Base-by-base conservation (phyloP, 2,888 invertebrate genomes). In the Sinohyriopsis cumingii region DNA sequence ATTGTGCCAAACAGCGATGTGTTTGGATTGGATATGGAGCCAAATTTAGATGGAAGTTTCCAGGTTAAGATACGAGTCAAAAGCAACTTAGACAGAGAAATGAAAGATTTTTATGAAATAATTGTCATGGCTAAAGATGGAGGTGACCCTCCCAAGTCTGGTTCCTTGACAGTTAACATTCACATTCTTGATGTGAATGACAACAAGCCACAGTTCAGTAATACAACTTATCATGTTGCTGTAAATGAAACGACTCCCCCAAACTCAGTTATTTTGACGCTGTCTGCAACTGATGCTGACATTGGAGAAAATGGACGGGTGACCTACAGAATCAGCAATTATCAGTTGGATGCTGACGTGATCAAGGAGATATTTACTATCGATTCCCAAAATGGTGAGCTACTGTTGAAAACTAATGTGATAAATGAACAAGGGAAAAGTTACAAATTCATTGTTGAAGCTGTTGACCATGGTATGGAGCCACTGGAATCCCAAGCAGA, bases 221-320 rank as follows among this genome's bases (percentile, higher is more conserved):
- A 72, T 24, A 24, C 67, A 3, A 25, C 69, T 22, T 78, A 75
- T 54, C 71, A 75, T 67, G 68, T 79, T 28, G 75, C 78, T 12
- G 62, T 82, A 6, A 75, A 74, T 55, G 82, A 82, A 74, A 82
- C 77, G 61, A 71, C 79, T 7, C 69, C 73, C 3, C 63, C 72
- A 0, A 79, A 79, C 19, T 77, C 80, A 28, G 69, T 82, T 1
- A 74, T 87, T 22, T 64, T 84, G 12, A 77, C 73, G 22, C 94
- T 98, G 0, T 92, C 93, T 22, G 97, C 98, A 0, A 93, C 92
- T 9, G 98, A 98, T 88, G 92, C 93, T 55, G 98, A 98, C 86
- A 93, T 94, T 78, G 97, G 96, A 6, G 93, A 92, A 15, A 97
- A 97, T 87, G 94, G 91, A 5, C 87, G 90, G 66, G 87, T 92